Evolutionary conservation across 2,113 vertebrate genomes (phyloP).

Genomic region (Hepsetus odoe): DNA sequence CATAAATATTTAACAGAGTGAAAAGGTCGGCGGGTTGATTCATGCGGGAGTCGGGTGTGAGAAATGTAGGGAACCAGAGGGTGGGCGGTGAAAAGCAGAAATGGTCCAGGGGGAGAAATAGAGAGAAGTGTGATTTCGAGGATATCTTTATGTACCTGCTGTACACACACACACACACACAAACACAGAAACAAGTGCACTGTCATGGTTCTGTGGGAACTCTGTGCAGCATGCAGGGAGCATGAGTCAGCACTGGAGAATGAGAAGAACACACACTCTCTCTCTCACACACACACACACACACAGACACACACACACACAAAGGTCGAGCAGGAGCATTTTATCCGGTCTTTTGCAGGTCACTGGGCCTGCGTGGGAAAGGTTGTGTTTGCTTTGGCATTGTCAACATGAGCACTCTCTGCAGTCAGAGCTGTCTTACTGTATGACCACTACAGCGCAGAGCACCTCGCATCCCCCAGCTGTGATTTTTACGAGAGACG

Average conservation of each 20-base stretch:
- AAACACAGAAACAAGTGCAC: slow-evolving; percentile 62
- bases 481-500: slow-evolving; percentile 24
- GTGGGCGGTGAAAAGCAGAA: neutral
- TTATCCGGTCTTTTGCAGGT: slow-evolving; percentile 38
- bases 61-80: slow-evolving; percentile 50
- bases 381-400: slow-evolving; percentile 51
- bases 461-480: slow-evolving; percentile 20
- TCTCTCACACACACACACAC: slow-evolving; percentile 17
- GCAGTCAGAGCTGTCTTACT: neutral
- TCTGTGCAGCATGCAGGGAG: neutral
- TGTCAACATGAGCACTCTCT: slow-evolving; percentile 14
- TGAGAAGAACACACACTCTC: slow-evolving; percentile 28
- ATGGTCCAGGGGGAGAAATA: neutral
- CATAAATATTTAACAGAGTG: slow-evolving; percentile 68
- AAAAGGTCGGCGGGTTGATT: slow-evolving; percentile 60
- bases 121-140: slow-evolving; percentile 41
- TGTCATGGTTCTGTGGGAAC: slow-evolving; percentile 60
- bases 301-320: slow-evolving; percentile 16
- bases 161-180: slow-evolving; percentile 62
- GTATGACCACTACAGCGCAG: slow-evolving; percentile 2
- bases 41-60: neutral
- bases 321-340: slow-evolving; percentile 38
- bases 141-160: slow-evolving; percentile 5
- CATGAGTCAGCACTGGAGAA: slow-evolving; percentile 47
- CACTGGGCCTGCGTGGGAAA: slow-evolving; percentile 54